A percentile compares a stretch with the other conserved stretches of the same genome.
These are phyloP conservation scores for Orientallactaga bullata DNA, from an alignment of 2,113 vertebrate species.

Conservation along the genomic window DNA sequence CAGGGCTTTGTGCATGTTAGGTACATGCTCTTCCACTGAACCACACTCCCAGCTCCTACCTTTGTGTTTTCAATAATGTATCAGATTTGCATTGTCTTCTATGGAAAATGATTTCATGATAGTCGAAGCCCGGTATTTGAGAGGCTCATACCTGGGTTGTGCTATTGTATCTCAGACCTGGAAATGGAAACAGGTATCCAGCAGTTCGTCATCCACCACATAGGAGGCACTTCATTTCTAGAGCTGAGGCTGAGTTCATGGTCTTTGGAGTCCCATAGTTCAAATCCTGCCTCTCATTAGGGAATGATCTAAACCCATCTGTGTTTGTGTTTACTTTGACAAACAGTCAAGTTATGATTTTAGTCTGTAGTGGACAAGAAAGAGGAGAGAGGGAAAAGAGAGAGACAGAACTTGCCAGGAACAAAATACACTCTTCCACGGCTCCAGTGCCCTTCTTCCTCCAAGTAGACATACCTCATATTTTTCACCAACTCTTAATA, in stretches of 20 bases:
- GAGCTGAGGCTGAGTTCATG: background rate
- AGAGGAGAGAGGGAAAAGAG: background rate
- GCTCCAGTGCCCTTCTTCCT: background rate
- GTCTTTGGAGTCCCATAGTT: background rate
- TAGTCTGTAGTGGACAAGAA: background rate
- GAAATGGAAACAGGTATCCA: background rate
- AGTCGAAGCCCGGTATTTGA: background rate
- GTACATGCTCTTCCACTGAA: background rate
- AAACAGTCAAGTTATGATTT: background rate
- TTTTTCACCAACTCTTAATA: background rate
- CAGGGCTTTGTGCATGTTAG: background rate
- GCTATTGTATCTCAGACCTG: background rate
- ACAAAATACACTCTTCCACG: background rate
- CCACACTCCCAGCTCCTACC: background rate
- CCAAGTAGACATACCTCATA: background rate
- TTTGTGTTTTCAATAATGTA: background rate
- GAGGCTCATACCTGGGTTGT: background rate
- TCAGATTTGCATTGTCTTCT: background rate
- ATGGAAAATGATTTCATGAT: background rate
- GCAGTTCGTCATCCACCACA: too few relatives aligned
- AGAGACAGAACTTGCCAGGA: background rate
- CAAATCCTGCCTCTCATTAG: background rate
- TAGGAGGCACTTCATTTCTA: background rate
- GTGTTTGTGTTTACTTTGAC: background rate
- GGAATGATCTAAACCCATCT: background rate